These are phyloP conservation scores for Lepilemur septentrionalis DNA, from an alignment of 2,797 vertebrate genomes.

Conservation along the genomic window DNA sequence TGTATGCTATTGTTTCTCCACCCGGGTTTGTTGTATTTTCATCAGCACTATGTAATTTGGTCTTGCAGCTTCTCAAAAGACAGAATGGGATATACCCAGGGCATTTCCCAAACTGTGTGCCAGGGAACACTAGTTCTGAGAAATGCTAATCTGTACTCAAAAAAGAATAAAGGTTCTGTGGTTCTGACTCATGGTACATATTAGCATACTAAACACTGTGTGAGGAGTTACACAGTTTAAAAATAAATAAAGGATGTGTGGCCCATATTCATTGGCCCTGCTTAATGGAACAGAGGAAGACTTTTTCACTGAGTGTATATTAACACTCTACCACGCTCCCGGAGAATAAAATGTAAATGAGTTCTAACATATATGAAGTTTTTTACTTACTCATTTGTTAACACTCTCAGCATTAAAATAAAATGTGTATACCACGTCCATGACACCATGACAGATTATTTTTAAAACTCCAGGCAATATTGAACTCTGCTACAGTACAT, in stretches of 20 bases:
- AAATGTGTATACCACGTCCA: background rate
- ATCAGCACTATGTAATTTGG: background rate
- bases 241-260: background rate
- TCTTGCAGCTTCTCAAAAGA: background rate
- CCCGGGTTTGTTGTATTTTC: background rate
- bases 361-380: background rate
- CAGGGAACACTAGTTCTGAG: background rate
- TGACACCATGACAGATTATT: background rate
- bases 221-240: background rate
- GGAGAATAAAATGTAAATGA: background rate
- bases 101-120: background rate
- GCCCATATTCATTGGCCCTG: background rate
- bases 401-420: background rate
- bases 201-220: background rate
- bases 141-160: constrained; percentile 1
- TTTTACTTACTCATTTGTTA: background rate
- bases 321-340: background rate
- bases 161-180: background rate
- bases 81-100: background rate
- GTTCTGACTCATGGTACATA: constrained; percentile 34
- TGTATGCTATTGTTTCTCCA: background rate
- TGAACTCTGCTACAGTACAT: background rate
- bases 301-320: background rate
- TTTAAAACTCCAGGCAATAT: background rate
- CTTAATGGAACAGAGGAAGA: background rate